Evolutionary conservation across 1,140 invertebrate genomes (phyloP), one percentile per base, ranked within the genome.

Genomic region (Drosophila micromelanica): DNA sequence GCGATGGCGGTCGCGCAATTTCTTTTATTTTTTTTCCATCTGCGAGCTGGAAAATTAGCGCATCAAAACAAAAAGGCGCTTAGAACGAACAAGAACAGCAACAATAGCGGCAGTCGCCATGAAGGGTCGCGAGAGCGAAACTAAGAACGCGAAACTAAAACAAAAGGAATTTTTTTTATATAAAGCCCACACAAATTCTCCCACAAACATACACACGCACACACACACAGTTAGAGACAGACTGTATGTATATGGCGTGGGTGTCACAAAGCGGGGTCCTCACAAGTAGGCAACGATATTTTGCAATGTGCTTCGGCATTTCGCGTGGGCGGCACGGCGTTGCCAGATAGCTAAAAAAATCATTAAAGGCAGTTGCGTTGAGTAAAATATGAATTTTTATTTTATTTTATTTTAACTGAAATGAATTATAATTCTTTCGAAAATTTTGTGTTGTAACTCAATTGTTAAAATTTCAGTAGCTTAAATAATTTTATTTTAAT

Each of bases 1-100:
- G 51, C 27, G 51, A 49, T 17, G 45, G 51, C 20, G 37, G 73
- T 73, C 65, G 76, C 59, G 69, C 77, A 54, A 9, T 74, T 74
- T 23, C 61, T 80, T 86, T 84, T 6, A 32, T 32, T 9, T 9
- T 35, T 35, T 35, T 35, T 8, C 8, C 32, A 8, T 42, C 73
- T 74, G 76, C 68, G 51, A 65, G 48, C 70, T 76, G 69, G 62
- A 65, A 82, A 82, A 87, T 79, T 82, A 89, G 84, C 76, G 76
- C 76, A 87, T 87, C 79, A 79, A 82, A 87, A 89, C 84, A 89
- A 89, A 89, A 79, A 82, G 72, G 54, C 68, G 68, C 54, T 49
- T 59, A 69, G 59, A 49, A 54, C 15, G 46, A 17, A 62, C 46
- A 70, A 52, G 17, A 62, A 73, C 51, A 49, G 59, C 61, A 59